These are phyloP conservation scores for Umimayanthus kanabou DNA, from an alignment of 92 coral and sea anemone genomes.

Conservation along the genomic window DNA sequence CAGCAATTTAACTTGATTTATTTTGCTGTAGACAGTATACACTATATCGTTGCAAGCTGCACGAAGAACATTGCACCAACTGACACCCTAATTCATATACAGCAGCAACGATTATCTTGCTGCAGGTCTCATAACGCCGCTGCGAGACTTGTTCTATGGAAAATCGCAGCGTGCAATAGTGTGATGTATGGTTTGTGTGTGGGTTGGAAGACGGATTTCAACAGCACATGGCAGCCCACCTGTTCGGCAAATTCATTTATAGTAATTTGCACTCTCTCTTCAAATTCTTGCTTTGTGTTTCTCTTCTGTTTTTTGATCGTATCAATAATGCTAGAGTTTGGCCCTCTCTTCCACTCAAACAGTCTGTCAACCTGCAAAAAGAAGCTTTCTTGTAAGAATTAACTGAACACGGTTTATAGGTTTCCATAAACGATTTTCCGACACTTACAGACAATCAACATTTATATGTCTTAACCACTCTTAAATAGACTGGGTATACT, in stretches of 20 bases:
- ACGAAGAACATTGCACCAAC: too few relatives aligned
- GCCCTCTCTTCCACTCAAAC: slow-evolving; percentile 99
- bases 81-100: too few relatives aligned
- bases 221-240: slow-evolving; percentile 56
- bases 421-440: background rate
- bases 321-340: slow-evolving; percentile 88
- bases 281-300: slow-evolving; percentile 97
- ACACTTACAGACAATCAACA: too few relatives aligned
- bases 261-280: slow-evolving; percentile 83
- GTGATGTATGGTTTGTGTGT: background rate
- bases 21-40: too few relatives aligned
- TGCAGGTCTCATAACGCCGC: too few relatives aligned
- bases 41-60: too few relatives aligned
- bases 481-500: too few relatives aligned
- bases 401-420: background rate
- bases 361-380: slow-evolving; percentile 84
- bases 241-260: slow-evolving; percentile 92
- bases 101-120: too few relatives aligned
- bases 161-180: background rate
- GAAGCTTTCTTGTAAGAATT: background rate
- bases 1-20: too few relatives aligned
- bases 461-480: too few relatives aligned
- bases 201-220: background rate
- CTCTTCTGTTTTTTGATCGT: slow-evolving; percentile 91
- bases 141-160: too few relatives aligned